A percentile compares a stretch with the other conserved stretches of the same genome.
Conservation (phyloP, 2,113 vertebrate species). For the Muntiacus muntjak region DNA sequence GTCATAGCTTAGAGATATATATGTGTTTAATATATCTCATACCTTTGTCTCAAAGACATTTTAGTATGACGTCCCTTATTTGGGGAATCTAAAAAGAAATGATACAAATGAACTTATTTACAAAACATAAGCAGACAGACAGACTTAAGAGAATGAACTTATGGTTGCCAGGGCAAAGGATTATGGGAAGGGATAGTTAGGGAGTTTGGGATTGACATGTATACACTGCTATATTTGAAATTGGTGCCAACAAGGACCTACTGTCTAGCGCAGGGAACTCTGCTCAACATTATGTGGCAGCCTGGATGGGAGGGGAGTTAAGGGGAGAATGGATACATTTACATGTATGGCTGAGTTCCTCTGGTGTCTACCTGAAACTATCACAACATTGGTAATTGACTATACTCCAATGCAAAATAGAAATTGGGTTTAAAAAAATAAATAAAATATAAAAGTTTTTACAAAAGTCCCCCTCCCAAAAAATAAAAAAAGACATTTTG, state of each 20-base stretch:
- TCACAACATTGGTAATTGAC: background rate
- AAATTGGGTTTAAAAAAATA: background rate
- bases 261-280: background rate
- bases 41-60: background rate
- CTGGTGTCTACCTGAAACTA: background rate
- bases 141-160: background rate
- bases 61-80: background rate
- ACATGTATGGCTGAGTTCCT: background rate
- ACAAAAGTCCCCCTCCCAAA: accelerated
- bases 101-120: background rate
- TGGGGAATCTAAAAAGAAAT: background rate
- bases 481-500: background rate
- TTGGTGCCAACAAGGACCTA: background rate
- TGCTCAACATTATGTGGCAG: background rate
- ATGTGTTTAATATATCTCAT: background rate
- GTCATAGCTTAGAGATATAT: background rate
- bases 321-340: background rate
- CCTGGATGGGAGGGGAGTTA: background rate
- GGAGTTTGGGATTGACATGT: background rate
- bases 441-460: background rate
- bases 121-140: background rate
- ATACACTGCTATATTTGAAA: background rate
- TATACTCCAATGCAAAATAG: background rate
- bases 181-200: background rate
- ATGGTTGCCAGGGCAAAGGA: background rate